Evolutionary conservation across 2,888 invertebrate genomes (phyloP).

Genomic region (Ecdyonurus torrentis): DNA sequence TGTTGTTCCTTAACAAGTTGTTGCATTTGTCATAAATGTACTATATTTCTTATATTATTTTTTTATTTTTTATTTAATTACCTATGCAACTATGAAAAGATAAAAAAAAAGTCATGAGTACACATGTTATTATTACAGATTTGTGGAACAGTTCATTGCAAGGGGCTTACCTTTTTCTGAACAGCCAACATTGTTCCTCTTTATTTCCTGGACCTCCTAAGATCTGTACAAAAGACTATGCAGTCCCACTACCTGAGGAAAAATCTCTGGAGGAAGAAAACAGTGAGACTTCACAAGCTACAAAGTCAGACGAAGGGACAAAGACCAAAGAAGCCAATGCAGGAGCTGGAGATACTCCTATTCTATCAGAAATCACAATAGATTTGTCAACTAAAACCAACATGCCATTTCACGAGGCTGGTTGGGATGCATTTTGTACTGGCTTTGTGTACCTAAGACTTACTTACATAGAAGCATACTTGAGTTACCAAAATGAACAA

Average conservation of each 20-base stretch:
- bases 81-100: no score
- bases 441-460: constrained; percentile 54
- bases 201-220: not conserved
- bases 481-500: no score
- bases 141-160: not conserved
- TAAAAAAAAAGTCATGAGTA: no score
- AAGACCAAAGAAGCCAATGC: no score
- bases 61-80: not conserved
- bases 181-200: not conserved
- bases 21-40: not conserved
- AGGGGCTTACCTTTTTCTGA: not conserved
- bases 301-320: no score
- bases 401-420: constrained; percentile 69
- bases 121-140: not conserved
- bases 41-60: not conserved
- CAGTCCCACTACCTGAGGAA: not conserved
- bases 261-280: no score
- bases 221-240: not conserved
- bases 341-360: no score
- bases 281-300: no score
- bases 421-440: constrained; percentile 65
- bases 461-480: constrained; percentile 32
- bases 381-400: no score
- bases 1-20: no score
- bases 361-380: no score